Conservation (phyloP, 2,888 invertebrate genomes). For the Caenorhabditis doughertyi region DNA sequence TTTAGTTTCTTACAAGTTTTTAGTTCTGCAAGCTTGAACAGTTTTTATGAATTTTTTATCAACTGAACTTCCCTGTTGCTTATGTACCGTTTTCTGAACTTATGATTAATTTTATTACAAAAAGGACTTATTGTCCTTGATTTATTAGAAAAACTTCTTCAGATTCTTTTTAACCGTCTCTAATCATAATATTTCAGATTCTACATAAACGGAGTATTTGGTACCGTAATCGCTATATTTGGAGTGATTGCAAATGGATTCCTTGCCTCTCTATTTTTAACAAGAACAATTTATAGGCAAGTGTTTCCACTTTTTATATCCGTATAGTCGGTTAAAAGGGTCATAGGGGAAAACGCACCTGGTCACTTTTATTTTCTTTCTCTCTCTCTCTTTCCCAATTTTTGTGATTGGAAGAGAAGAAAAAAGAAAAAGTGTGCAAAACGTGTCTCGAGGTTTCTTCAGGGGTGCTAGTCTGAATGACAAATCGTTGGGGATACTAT, state of each 20-base stretch:
- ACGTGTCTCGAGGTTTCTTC: neutral
- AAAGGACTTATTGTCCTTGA: too few relatives aligned
- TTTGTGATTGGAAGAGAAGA: conserved; percentile 33
- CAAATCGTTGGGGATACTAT: conserved; percentile 41
- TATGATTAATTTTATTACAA: too few relatives aligned
- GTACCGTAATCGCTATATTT: conserved; percentile 77
- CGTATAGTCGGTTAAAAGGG: conserved; percentile 4
- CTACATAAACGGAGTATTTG: conserved; percentile 76
- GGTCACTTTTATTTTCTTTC: conserved; percentile 21
- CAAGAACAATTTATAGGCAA: conserved; percentile 75
- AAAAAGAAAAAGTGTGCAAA: conserved; percentile 28
- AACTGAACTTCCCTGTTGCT: too few relatives aligned
- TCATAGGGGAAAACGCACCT: conserved; percentile 4
- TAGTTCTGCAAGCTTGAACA: too few relatives aligned
- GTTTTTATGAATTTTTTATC: too few relatives aligned
- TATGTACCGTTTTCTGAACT: too few relatives aligned
- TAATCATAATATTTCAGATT: too few relatives aligned
- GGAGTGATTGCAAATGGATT: conserved; percentile 79
- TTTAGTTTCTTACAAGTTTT: too few relatives aligned
- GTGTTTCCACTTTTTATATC: conserved; percentile 17
- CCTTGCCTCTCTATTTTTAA: conserved; percentile 77
- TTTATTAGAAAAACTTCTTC: too few relatives aligned
- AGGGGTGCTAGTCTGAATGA: conserved; percentile 41
- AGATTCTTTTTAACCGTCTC: neutral
- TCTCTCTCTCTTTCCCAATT: conserved; percentile 15